Evolutionary conservation across 2,797 vertebrate species (phyloP).

Genomic region (Hippopotamyrus pictus): DNA sequence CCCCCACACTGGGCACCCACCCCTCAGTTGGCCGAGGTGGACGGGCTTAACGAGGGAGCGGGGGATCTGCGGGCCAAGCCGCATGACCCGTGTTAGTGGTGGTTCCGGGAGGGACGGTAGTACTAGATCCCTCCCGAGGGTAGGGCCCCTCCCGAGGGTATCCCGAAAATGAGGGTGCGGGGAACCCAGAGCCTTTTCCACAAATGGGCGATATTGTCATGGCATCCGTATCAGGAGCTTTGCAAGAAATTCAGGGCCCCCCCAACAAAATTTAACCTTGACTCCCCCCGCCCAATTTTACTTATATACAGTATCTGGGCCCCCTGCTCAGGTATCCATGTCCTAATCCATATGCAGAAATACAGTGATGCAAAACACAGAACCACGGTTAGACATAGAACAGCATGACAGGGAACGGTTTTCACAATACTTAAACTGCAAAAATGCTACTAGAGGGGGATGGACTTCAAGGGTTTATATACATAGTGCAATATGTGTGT

Average conservation of each 20-base stretch:
- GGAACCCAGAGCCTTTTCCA: not conserved
- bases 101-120: conserved; percentile 33
- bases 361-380: not conserved
- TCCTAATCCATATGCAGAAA: not conserved
- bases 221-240: not conserved
- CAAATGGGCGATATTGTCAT: not conserved
- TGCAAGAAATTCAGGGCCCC: not conserved
- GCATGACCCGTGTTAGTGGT: conserved; percentile 46
- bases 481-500: not conserved
- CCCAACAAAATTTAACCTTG: not conserved
- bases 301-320: not conserved
- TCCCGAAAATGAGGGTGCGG: not conserved
- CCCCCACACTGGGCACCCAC: conserved; percentile 36
- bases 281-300: not conserved
- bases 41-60: conserved; percentile 50
- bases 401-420: not conserved
- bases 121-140: not conserved
- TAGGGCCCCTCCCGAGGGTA: not conserved
- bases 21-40: conserved; percentile 54
- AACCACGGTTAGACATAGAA: not conserved
- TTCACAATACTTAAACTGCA: not conserved
- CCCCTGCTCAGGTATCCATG: not conserved
- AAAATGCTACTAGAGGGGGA: too few species aligned
- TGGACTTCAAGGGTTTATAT: too few species aligned
- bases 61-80: conserved; percentile 49